These are phyloP conservation scores for Cyrtonyx montezumae DNA, from an alignment of 2,113 vertebrate species.

Conservation along the genomic window DNA sequence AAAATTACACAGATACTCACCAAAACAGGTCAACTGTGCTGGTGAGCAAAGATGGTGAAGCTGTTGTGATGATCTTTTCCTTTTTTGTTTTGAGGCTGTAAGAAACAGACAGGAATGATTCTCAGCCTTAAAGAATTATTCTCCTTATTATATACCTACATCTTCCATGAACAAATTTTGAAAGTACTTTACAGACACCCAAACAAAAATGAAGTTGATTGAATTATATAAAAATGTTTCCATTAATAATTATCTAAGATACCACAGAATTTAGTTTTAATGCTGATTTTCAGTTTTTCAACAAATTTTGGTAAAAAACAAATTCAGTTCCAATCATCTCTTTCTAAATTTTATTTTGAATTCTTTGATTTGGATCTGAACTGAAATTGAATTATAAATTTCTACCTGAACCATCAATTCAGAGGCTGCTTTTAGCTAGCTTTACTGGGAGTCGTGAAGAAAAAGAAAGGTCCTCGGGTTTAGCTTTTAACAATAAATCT, in stretches of 20 bases:
- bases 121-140: slow-evolving; percentile 72
- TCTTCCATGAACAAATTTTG: slow-evolving; percentile 69
- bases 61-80: slow-evolving; percentile 29
- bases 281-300: neutral
- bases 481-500: neutral
- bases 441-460: neutral
- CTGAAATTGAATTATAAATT: neutral
- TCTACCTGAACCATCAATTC: neutral
- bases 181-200: slow-evolving; percentile 72
- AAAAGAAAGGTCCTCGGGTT: neutral
- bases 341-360: neutral
- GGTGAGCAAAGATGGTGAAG: neutral
- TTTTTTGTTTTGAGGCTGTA: slow-evolving; percentile 71
- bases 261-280: neutral
- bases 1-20: neutral
- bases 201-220: slow-evolving; percentile 27
- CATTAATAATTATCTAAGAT: neutral
- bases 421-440: neutral
- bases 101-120: slow-evolving; percentile 81
- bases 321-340: neutral
- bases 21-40: neutral
- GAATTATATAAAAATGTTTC: neutral
- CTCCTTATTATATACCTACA: slow-evolving; percentile 3
- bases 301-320: neutral
- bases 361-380: neutral